Percentiles rank a stretch among this genome's conserved stretches.
Conservation (phyloP, 2,888 invertebrate genomes). For the Julus scanicus region DNA sequence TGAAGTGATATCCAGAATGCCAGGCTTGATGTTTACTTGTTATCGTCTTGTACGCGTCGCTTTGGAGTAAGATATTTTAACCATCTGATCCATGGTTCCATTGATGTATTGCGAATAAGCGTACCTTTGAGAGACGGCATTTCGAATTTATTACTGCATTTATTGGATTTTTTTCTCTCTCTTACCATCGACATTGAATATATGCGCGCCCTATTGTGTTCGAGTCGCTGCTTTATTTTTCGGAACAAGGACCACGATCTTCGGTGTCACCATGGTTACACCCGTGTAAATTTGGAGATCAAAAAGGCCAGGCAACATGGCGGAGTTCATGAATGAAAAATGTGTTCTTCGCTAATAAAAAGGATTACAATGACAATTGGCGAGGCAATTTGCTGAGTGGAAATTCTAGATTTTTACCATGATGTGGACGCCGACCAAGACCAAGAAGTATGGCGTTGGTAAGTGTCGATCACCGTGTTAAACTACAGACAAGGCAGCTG, state of each 20-base stretch:
- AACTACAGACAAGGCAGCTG: neutral
- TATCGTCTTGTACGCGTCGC: neutral
- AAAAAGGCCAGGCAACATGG: constrained; percentile 20
- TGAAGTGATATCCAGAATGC: neutral
- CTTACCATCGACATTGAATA: neutral
- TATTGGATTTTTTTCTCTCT: neutral
- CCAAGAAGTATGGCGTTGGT: constrained; percentile 64
- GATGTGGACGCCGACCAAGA: constrained; percentile 64
- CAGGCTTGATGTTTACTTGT: neutral
- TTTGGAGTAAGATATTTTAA: neutral
- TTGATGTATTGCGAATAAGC: neutral
- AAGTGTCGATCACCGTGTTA: constrained; percentile 59
- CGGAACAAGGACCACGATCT: neutral
- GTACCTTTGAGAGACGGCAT: neutral
- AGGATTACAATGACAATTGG: neutral
- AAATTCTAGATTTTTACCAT: constrained; percentile 56
- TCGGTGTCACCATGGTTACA: constrained; percentile 13
- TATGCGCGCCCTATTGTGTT: neutral
- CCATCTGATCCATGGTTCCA: neutral
- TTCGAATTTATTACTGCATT: neutral
- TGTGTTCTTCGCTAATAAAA: neutral
- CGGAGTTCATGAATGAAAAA: neutral
- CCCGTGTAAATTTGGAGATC: constrained; percentile 26
- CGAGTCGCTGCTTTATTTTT: neutral
- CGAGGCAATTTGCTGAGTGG: constrained; percentile 26